Evolutionary conservation across 2,888 invertebrate genomes (phyloP), one percentile per base, ranked within the genome.

Genomic region (Perithous albicinctus): DNA sequence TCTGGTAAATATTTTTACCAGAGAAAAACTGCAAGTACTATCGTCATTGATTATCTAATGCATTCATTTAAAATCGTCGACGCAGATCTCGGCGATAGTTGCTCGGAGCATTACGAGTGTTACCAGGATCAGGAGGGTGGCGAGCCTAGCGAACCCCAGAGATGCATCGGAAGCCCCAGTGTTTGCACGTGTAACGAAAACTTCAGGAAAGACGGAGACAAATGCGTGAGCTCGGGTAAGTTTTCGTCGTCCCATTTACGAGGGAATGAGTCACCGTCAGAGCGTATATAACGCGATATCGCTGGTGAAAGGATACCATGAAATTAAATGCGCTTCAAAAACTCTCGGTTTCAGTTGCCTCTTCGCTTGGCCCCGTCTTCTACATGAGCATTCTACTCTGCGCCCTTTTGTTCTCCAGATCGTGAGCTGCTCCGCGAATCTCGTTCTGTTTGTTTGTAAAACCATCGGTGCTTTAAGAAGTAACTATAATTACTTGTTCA

Each of bases 21-120:
- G 29, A 29, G 29, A 29, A 5, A 29, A 29, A 29, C 3, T 4
- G 2, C 3, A 29, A 29, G 29, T 29, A 5, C n/a, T 6, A 12
- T 15, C 1, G 7, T n/a, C 35, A 3, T 18, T 48, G 6, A 12
- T 15, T 29, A n/a, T n/a, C n/a, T 15, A 29, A 66, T 51, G 20
- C 15, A 26, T 1, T 4, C 43, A 48, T 73, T 54, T 75, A 0
- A 35, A 35, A 18, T 32, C 10, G 8, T 10, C 2, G 15, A 6
- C 63, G 1, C 32, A 90, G 89, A 23, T 0, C 29, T 88, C 23
- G 88, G 76, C 1, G 86, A 87, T 0, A 8, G 23, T 1, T 90
- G 90, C 72, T 69, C 26, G 0, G 64, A 35, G 23, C 66, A 78
- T 80, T 64, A 84, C 79, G 88, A 90, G 12, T 90, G 89, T 69